phyloP scores from a whole-genome alignment of 2,888 invertebrate genomes.

The Trichogramma dendrolimi region DNA sequence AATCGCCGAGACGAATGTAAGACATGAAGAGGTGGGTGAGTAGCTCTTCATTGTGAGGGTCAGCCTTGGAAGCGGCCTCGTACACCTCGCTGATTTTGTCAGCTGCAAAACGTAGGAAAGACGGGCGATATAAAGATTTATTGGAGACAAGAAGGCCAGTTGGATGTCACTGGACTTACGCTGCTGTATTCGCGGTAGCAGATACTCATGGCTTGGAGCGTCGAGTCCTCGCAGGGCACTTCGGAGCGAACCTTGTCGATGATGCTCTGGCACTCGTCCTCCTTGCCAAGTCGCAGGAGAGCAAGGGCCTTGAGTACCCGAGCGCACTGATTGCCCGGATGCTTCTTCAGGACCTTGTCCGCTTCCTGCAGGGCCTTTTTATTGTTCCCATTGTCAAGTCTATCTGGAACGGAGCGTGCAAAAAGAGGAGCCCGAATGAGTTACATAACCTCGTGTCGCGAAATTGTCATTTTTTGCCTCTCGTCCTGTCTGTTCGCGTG shows the following conservation, averaged over 20 bases:
- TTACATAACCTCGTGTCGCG: slow-evolving; percentile 48
- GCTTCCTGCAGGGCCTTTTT: slow-evolving; percentile 96
- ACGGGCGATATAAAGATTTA: not conserved
- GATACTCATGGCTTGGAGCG: slow-evolving; percentile 91
- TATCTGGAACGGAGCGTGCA: slow-evolving; percentile 62
- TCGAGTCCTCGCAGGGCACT: slow-evolving; percentile 85
- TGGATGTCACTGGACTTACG: slow-evolving; percentile 59
- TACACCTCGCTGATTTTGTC: slow-evolving; percentile 85
- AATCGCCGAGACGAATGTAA: slow-evolving; percentile 85
- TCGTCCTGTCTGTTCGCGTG: not conserved
- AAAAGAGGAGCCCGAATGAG: slow-evolving; percentile 33
- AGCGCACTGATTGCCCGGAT: slow-evolving; percentile 82
- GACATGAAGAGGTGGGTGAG: slow-evolving; percentile 94
- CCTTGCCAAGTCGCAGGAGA: slow-evolving; percentile 80
- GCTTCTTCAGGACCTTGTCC: slow-evolving; percentile 92
- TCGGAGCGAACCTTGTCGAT: slow-evolving; percentile 74
- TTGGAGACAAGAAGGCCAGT: not conserved
- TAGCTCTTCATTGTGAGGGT: slow-evolving; percentile 86
- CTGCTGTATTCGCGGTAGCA: slow-evolving; percentile 90
- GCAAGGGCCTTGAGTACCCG: slow-evolving; percentile 91
- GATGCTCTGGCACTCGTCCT: slow-evolving; percentile 71
- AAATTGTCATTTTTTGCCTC: not conserved
- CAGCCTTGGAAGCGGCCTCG: slow-evolving; percentile 80
- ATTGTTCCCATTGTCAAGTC: slow-evolving; percentile 91
- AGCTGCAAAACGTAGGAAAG: slow-evolving; percentile 57